Conservation (phyloP, 2,888 invertebrate genomes). For the Apotomis betuletana region DNA sequence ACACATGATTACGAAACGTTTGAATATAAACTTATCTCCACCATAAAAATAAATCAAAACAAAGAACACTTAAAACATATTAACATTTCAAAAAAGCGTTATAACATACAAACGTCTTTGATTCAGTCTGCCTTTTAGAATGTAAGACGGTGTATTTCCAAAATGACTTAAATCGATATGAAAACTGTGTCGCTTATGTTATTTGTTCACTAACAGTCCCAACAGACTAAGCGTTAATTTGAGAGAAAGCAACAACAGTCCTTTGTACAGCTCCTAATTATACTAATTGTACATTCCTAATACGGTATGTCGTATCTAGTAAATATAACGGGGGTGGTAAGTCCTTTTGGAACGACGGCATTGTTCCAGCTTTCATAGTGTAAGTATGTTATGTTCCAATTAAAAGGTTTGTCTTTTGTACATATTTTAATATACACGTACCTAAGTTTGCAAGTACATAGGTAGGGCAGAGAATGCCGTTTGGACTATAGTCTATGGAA, state of each 20-base stretch:
- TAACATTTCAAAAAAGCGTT: background rate
- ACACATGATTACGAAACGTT: background rate
- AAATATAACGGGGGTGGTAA: background rate
- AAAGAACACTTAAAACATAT: background rate
- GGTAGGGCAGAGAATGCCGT: too few species aligned
- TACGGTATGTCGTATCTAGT: background rate
- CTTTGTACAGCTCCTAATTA: conserved; percentile 24
- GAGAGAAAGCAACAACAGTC: conserved; percentile 15
- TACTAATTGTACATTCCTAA: conserved; percentile 3
- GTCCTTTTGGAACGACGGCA: too few species aligned
- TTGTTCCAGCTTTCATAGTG: too few species aligned
- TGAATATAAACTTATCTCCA: conserved; percentile 5
- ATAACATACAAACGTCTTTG: background rate
- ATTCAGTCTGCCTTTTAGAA: background rate
- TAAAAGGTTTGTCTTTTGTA: too few species aligned
- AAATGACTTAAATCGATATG: background rate
- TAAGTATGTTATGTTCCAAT: too few species aligned
- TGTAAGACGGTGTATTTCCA: background rate
- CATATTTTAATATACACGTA: too few species aligned
- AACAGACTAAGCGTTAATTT: conserved; percentile 2
- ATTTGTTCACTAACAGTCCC: background rate
- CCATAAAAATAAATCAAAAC: conserved; percentile 14
- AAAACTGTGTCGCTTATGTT: background rate
- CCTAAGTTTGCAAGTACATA: too few species aligned
- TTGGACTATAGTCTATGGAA: too few species aligned